phyloP scores from a whole-genome alignment of 2,888 invertebrate genomes.

The Dryomyza anilis region DNA sequence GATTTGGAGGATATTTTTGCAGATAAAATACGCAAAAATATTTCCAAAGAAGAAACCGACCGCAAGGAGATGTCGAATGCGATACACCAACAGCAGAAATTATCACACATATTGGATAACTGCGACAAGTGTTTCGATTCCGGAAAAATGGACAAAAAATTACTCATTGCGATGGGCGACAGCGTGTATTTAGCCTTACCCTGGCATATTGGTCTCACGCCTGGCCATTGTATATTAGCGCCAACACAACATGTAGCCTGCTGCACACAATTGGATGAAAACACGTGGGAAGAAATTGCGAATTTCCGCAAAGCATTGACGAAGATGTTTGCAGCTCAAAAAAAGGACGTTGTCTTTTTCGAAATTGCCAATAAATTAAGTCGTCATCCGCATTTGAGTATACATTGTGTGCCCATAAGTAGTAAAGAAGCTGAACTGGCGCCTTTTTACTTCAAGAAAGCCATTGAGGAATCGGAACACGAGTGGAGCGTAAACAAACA shows the following conservation, averaged over 20 bases:
- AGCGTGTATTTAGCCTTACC: slow-evolving; percentile 88
- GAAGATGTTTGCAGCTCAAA: slow-evolving; percentile 73
- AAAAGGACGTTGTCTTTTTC: slow-evolving; percentile 86
- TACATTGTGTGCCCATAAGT: slow-evolving; percentile 82
- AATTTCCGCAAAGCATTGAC: slow-evolving; percentile 77
- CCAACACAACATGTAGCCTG: slow-evolving; percentile 82
- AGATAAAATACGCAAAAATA: slow-evolving; percentile 74
- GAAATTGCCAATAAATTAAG: slow-evolving; percentile 81
- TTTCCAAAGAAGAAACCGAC: slow-evolving; percentile 67
- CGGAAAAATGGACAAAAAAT: slow-evolving; percentile 78
- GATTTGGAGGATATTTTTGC: slow-evolving; percentile 87
- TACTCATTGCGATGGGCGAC: slow-evolving; percentile 79
- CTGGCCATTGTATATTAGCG: slow-evolving; percentile 84
- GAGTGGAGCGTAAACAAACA: slow-evolving; percentile 98
- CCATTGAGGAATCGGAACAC: slow-evolving; percentile 89
- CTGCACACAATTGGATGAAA: slow-evolving; percentile 87
- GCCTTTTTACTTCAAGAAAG: slow-evolving; percentile 98
- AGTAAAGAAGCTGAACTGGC: slow-evolving; percentile 82
- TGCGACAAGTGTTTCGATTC: slow-evolving; percentile 87
- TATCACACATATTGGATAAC: slow-evolving; percentile 74
- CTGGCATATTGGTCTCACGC: slow-evolving; percentile 76
- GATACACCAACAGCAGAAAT: slow-evolving; percentile 74
- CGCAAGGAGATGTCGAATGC: slow-evolving; percentile 70
- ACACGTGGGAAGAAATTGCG: slow-evolving; percentile 88
- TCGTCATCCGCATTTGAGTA: slow-evolving; percentile 79